phyloP scores from a whole-genome alignment of 2,888 invertebrate genomes.

The Melanophora roralis region DNA sequence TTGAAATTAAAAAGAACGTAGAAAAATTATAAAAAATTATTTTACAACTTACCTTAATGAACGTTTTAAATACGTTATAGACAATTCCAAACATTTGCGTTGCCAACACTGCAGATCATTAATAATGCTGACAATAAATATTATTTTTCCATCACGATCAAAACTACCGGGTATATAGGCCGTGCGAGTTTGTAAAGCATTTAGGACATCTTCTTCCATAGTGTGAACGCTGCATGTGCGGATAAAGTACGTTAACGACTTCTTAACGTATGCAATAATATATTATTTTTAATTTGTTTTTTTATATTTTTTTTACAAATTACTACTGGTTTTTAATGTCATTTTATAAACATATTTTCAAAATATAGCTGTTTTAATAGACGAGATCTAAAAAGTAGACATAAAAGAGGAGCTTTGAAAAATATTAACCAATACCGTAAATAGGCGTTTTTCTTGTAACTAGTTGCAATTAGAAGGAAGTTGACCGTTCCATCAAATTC shows the following conservation, averaged over 20 bases:
- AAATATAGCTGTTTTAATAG: slow-evolving; percentile 28
- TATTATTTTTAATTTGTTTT: slow-evolving; percentile 19
- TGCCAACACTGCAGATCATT: slow-evolving; percentile 79
- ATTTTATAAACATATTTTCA: slow-evolving; percentile 10
- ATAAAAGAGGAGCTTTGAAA: not conserved
- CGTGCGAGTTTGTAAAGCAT: slow-evolving; percentile 80
- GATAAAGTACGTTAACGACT: not conserved
- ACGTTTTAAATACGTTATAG: slow-evolving; percentile 75
- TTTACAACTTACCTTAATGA: slow-evolving; percentile 74
- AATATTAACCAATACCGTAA: slow-evolving; percentile 23
- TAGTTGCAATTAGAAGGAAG: slow-evolving; percentile 44
- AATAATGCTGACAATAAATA: slow-evolving; percentile 81
- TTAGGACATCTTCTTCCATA: slow-evolving; percentile 80
- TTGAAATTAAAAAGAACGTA: not conserved
- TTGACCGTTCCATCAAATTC: slow-evolving; percentile 39
- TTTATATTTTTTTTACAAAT: slow-evolving; percentile 35
- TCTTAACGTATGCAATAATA: not conserved
- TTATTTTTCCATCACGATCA: slow-evolving; percentile 82
- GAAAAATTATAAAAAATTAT: not conserved
- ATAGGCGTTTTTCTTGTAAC: slow-evolving; percentile 34
- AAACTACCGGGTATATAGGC: slow-evolving; percentile 83
- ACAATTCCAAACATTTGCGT: slow-evolving; percentile 74
- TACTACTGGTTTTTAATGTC: slow-evolving; percentile 47
- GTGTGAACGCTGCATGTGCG: slow-evolving; percentile 3
- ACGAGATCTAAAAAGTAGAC: slow-evolving; percentile 18